Percentiles rank a stretch among this genome's conserved stretches.
Evolutionary conservation across 2,113 vertebrate genomes (phyloP).

Genomic region (Prunella himalayana): DNA sequence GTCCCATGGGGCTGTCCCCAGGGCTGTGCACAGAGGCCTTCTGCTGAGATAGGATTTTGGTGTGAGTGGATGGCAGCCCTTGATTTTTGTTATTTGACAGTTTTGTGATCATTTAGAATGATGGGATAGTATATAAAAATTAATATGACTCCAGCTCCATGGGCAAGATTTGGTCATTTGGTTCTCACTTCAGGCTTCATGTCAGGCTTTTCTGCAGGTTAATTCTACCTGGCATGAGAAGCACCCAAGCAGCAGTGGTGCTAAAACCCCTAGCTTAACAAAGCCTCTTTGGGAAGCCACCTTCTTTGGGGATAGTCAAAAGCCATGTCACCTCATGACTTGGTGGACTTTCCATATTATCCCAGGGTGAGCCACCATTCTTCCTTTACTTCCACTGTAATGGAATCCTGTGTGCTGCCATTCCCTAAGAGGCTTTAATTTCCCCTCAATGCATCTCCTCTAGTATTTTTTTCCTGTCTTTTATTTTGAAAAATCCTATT

Average conservation of each 20-base stretch:
- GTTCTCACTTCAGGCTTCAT: not conserved
- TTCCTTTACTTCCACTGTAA: rapidly evolving
- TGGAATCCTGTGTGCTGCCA: not conserved
- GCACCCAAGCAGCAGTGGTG: not conserved
- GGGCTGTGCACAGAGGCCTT: not conserved
- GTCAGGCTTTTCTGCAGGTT: not conserved
- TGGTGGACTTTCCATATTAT: not conserved
- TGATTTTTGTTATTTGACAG: not conserved
- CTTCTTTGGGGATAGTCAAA: not conserved
- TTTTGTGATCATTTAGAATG: not conserved
- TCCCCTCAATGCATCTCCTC: not conserved
- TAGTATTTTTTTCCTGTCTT: not conserved
- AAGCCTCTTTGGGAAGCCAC: not conserved
- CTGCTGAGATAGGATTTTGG: constrained; percentile 32
- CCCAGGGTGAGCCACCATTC: not conserved
- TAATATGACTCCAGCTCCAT: not conserved
- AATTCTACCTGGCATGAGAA: not conserved
- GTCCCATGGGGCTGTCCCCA: not conserved
- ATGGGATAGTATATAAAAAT: not conserved
- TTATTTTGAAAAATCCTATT: not conserved
- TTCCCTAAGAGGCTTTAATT: not conserved
- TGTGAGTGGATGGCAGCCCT: not conserved
- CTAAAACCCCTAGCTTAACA: not conserved
- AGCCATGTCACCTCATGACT: rapidly evolving
- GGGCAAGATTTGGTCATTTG: not conserved